Evolutionary conservation across 2,888 invertebrate genomes (phyloP).

Genomic region (Ceramica pisi): DNA sequence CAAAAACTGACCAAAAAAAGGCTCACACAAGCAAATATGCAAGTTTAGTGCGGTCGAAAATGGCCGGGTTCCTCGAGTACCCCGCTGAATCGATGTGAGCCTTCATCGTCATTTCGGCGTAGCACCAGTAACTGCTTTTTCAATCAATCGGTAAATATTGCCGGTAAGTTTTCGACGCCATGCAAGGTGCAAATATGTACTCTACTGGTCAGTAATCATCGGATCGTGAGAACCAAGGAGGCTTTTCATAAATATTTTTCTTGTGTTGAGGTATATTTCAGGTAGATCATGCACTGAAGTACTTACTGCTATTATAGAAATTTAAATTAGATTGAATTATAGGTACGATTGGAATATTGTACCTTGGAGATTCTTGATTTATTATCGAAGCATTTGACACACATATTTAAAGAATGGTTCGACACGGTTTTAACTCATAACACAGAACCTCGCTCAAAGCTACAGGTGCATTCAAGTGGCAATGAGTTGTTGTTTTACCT

Average conservation of each 20-base stretch:
- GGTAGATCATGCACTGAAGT: neutral
- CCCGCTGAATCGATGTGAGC: slow-evolving; percentile 16
- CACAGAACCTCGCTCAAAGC: no score
- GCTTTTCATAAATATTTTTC: slow-evolving; percentile 3
- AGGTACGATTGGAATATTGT: no score
- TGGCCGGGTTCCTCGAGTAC: slow-evolving; percentile 17
- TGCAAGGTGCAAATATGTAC: neutral
- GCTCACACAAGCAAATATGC: slow-evolving; percentile 38
- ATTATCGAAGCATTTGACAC: no score
- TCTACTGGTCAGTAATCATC: neutral
- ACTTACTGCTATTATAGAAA: no score
- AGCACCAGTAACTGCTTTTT: slow-evolving; percentile 18
- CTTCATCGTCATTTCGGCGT: slow-evolving; percentile 26
- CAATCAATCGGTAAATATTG: slow-evolving; percentile 23
- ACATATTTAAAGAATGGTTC: no score
- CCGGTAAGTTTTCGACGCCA: neutral
- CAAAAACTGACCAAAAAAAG: slow-evolving; percentile 13
- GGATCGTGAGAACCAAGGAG: neutral
- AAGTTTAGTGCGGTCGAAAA: slow-evolving; percentile 44
- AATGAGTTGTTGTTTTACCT: no score
- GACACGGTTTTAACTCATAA: no score
- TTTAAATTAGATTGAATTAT: no score
- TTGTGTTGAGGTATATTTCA: neutral
- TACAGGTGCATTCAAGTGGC: no score
- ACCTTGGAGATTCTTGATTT: no score